Conservation (phyloP, 2,797 vertebrate species). For the Hoplostethus mediterraneus region DNA sequence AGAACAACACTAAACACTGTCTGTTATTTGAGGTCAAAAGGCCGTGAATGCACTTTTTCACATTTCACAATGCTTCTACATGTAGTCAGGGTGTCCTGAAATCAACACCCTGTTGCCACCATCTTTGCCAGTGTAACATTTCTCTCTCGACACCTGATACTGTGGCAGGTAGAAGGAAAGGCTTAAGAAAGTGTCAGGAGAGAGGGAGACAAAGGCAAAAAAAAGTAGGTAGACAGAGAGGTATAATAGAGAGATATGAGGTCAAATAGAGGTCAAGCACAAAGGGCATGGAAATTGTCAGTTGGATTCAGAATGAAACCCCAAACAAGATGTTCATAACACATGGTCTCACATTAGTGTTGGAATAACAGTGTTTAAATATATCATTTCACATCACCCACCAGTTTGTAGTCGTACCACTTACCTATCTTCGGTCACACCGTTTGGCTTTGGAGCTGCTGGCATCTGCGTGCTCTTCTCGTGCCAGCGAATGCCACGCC, state of each 20-base stretch:
- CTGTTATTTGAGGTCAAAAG: too few species aligned
- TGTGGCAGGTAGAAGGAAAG: constrained; percentile 16
- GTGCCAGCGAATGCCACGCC: constrained; percentile 33
- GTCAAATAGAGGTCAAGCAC: too few species aligned
- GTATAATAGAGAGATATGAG: too few species aligned
- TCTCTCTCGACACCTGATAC: constrained; percentile 47
- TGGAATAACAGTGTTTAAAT: too few species aligned
- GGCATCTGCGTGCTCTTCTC: constrained; percentile 5
- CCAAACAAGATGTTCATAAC: too few species aligned
- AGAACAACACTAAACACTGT: too few species aligned
- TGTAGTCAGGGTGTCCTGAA: constrained; percentile 22
- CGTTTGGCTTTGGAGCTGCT: background rate
- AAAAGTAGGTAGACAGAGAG: background rate
- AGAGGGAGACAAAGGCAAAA: constrained; percentile 21
- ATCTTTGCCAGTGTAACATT: constrained; percentile 48
- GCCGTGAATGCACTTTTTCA: too few species aligned
- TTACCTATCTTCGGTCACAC: constrained; percentile 12
- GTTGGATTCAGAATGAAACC: too few species aligned
- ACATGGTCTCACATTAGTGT: too few species aligned
- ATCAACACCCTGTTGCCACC: constrained; percentile 33
- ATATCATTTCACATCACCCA: too few species aligned
- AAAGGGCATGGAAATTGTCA: too few species aligned
- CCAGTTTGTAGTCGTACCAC: background rate
- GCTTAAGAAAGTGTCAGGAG: constrained; percentile 17
- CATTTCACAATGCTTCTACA: background rate